A percentile compares a stretch with the other conserved stretches of the same genome.
Evolutionary conservation across 1,140 invertebrate species (phyloP).

Genomic region (Globodera ellingtonae): DNA sequence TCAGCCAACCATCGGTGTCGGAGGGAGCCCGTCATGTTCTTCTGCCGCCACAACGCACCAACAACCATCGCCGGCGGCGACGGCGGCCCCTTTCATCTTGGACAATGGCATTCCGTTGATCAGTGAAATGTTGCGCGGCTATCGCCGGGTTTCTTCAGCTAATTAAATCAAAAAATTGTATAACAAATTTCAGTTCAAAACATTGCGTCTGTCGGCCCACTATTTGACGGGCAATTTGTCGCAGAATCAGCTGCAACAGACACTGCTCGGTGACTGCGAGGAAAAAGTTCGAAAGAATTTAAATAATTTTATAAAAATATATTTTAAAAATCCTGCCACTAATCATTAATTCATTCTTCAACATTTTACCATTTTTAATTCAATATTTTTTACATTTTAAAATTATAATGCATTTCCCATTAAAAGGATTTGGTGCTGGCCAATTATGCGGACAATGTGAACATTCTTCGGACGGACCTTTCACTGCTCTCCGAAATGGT

Average conservation of each 20-base stretch:
- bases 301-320: too few relatives aligned
- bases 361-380: too few relatives aligned
- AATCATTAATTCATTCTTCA: too few relatives aligned
- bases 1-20: not conserved
- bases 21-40: not conserved
- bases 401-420: slow-evolving; percentile 11
- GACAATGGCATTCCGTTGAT: slow-evolving; percentile 32
- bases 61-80: not conserved
- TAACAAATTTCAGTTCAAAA: not conserved
- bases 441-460: slow-evolving; percentile 32
- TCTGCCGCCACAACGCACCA: not conserved
- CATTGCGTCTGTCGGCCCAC: slow-evolving; percentile 39
- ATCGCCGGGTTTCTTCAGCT: slow-evolving; percentile 9
- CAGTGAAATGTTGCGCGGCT: slow-evolving; percentile 43
- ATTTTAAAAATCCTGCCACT: too few relatives aligned
- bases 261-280: not conserved
- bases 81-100: not conserved
- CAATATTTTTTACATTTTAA: too few relatives aligned
- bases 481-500: slow-evolving; percentile 44
- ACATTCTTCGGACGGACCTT: slow-evolving; percentile 20
- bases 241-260: not conserved
- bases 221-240: slow-evolving; percentile 15
- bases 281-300: not conserved
- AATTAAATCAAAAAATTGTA: not conserved
- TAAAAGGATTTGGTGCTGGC: slow-evolving; percentile 27